A percentile compares a stretch with the other conserved stretches of the same genome.
These are phyloP conservation scores for Lethrus apterus DNA, from an alignment of 1,140 invertebrate species.

Conservation along the genomic window DNA sequence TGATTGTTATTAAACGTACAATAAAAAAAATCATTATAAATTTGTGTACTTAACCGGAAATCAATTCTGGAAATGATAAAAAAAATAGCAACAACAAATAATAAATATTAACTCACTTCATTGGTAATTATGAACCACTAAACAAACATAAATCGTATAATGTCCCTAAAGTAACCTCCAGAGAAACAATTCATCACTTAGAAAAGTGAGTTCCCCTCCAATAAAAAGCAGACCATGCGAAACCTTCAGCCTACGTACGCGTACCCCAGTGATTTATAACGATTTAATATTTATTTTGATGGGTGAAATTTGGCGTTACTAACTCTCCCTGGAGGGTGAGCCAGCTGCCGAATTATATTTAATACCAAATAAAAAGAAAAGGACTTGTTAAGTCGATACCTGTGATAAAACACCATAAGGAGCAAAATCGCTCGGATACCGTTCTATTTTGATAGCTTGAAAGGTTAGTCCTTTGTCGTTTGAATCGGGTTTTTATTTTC, in stretches of 20 bases:
- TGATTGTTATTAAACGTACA: too few relatives aligned
- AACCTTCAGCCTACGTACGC: conserved; percentile 7
- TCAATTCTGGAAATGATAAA: too few relatives aligned
- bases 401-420: conserved; percentile 17
- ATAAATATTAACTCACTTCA: too few relatives aligned
- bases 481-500: conserved; percentile 32
- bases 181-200: conserved; percentile 21
- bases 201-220: conserved; percentile 12
- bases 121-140: conserved; percentile 11
- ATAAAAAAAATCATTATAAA: too few relatives aligned
- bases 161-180: conserved; percentile 1
- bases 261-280: conserved; percentile 37
- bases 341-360: conserved; percentile 39
- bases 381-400: background rate
- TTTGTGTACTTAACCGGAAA: too few relatives aligned
- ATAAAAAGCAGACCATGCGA: conserved; percentile 20
- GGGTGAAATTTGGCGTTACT: conserved; percentile 43
- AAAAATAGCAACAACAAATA: too few relatives aligned
- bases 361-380: conserved; percentile 26
- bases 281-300: conserved; percentile 45
- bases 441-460: conserved; percentile 20
- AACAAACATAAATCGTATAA: conserved; percentile 17
- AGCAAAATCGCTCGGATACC: conserved; percentile 16
- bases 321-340: conserved; percentile 31
- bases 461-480: conserved; percentile 28